Evolutionary conservation across 2,888 invertebrate genomes (phyloP).

Genomic region (Acleris sparsana): DNA sequence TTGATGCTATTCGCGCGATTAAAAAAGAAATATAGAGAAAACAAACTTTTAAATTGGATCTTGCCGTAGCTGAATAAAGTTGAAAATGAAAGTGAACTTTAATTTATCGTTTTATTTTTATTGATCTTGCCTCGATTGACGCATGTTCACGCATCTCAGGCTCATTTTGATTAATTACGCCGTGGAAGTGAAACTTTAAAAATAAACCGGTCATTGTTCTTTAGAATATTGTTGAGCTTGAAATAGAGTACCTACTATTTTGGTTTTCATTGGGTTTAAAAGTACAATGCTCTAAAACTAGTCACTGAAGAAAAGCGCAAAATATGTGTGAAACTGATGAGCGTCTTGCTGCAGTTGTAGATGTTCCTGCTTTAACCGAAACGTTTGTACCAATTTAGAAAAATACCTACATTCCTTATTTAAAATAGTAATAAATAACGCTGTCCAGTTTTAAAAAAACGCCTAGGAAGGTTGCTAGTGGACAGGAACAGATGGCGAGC

Average conservation of each 20-base stretch:
- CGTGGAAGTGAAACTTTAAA: background rate
- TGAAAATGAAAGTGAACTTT: background rate
- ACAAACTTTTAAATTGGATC: background rate
- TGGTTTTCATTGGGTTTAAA: too few species aligned
- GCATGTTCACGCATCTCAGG: constrained; percentile 21
- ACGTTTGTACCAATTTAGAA: too few species aligned
- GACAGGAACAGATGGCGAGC: constrained; percentile 61
- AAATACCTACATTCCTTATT: background rate
- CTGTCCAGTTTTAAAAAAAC: constrained; percentile 19
- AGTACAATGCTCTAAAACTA: too few species aligned
- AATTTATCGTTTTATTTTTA: constrained; percentile 4
- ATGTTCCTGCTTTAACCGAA: too few species aligned
- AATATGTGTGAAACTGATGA: too few species aligned
- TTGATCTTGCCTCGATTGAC: constrained; percentile 19
- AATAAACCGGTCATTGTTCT: background rate
- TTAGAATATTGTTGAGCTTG: background rate
- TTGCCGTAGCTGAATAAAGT: background rate
- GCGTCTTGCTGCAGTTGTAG: too few species aligned
- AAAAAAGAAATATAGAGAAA: background rate
- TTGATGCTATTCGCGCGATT: constrained; percentile 1
- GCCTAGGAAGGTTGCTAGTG: constrained; percentile 21
- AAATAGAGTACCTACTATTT: too few species aligned
- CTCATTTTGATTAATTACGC: constrained; percentile 26
- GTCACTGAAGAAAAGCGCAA: too few species aligned
- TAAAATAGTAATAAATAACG: constrained; percentile 10